Base-by-base conservation (phyloP, 2,888 invertebrate genomes). In the Idaea dimidiata region DNA sequence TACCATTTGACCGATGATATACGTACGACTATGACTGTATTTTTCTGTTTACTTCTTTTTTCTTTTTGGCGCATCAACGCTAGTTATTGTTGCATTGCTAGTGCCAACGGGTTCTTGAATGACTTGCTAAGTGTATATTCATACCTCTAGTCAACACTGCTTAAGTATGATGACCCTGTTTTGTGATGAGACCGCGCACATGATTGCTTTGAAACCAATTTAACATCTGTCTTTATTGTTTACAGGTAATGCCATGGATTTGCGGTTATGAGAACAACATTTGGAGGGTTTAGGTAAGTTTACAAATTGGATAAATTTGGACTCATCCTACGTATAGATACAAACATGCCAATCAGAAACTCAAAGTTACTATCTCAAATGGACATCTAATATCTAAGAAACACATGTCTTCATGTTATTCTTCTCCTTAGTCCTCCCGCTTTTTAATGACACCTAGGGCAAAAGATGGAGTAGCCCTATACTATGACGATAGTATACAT, bases 231-330 rank as follows among this genome's bases (percentile, higher is more conserved):
- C 14, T 54, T 54, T 76, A 77, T 82, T 89, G 75, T 82, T 83
- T 75, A 57, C 91, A 91, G 91, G 14, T 56, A 56, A 73, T 75
- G 84, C 77, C 74, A 90, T 90, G 89, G 80, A 81, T 77, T 73
- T 71, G 74, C 83, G 85, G 82, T 89, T 88, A 90, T 90, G 89
- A 90, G 81, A 77, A 74, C 75, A 75, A 72, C 75, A 75, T 67
- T 74, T 76, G 76, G 80, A 77, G 80, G 67, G 77, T 85, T 83
- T 84, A 89, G 87, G 91, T 89, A 74, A 90, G 90, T 84, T 69
- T 70, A 74, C 77, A 81, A 43, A 43, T 43, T 14, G 8, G 14
- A 8, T 14, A 43, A 14, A 14, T 43, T 43, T 0, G 10, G 0
- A 43, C 24, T 24, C 43, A 43, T 43, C 43, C 43, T 43, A 24